Conservation (phyloP, 2,888 invertebrate species). For the Aspidapion aeneum region DNA sequence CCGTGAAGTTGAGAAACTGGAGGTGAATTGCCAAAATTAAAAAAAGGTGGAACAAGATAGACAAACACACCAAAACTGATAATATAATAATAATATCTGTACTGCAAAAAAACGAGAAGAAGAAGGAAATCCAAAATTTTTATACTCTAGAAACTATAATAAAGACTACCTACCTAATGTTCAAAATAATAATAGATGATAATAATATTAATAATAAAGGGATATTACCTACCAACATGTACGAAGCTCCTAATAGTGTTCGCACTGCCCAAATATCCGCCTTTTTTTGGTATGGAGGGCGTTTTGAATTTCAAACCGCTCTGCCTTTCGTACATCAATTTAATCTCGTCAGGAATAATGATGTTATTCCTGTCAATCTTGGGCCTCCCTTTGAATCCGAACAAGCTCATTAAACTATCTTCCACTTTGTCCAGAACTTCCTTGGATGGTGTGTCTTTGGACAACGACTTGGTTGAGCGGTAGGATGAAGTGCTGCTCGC, state of each 20-base stretch:
- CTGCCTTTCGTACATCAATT: slow-evolving; percentile 71
- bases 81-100: no score
- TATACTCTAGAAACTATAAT: no score
- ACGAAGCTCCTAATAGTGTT: slow-evolving; percentile 84
- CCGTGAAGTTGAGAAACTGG: no score
- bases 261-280: slow-evolving; percentile 68
- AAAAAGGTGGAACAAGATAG: no score
- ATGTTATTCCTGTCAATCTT: slow-evolving; percentile 49
- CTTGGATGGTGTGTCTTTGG: slow-evolving; percentile 18
- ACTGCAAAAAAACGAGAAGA: no score
- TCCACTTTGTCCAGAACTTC: slow-evolving; percentile 47
- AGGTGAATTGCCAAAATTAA: no score
- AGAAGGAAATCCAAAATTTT: no score
- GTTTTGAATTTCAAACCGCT: slow-evolving; percentile 62
- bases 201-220: no score
- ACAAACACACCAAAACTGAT: no score
- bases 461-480: background rate
- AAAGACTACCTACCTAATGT: no score
- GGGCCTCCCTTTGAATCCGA: slow-evolving; percentile 58
- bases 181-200: no score
- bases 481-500: background rate
- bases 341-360: slow-evolving; percentile 75
- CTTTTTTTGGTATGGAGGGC: slow-evolving; percentile 63
- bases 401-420: slow-evolving; percentile 57
- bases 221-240: slow-evolving; percentile 63